These are phyloP conservation scores for Garra rufa DNA, from an alignment of 2,113 vertebrate genomes.

Conservation along the genomic window DNA sequence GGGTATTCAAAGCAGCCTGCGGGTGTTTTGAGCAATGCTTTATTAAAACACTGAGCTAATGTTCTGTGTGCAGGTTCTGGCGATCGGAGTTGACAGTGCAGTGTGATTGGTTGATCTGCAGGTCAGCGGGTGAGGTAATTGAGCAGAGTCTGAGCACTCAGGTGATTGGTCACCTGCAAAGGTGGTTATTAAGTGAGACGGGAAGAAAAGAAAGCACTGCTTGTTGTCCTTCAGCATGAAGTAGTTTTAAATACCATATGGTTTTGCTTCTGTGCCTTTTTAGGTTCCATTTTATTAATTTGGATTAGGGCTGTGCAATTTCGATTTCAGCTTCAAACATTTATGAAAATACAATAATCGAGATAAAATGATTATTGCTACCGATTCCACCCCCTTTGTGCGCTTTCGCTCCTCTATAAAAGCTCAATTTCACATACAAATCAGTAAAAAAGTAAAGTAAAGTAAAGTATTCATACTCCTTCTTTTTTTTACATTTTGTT, in stretches of 20 bases:
- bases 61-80: background rate
- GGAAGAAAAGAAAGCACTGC: background rate
- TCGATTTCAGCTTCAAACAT: too few species aligned
- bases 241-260: background rate
- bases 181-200: background rate
- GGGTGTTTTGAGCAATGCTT: slow-evolving; percentile 31
- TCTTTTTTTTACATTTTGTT: too few species aligned
- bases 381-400: too few species aligned
- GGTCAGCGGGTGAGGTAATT: slow-evolving; percentile 25
- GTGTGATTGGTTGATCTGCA: slow-evolving; percentile 5
- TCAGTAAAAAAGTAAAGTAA: too few species aligned
- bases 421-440: too few species aligned
- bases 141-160: background rate
- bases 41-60: slow-evolving; percentile 19
- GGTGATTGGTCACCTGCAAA: slow-evolving; percentile 14
- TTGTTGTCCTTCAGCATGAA: background rate
- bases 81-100: background rate
- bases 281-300: background rate
- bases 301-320: too few species aligned
- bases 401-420: too few species aligned
- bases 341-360: too few species aligned
- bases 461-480: too few species aligned
- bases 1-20: background rate
- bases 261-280: background rate
- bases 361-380: too few species aligned